Base-by-base conservation (phyloP, 2,888 invertebrate genomes). In the Tenthredo notha region DNA sequence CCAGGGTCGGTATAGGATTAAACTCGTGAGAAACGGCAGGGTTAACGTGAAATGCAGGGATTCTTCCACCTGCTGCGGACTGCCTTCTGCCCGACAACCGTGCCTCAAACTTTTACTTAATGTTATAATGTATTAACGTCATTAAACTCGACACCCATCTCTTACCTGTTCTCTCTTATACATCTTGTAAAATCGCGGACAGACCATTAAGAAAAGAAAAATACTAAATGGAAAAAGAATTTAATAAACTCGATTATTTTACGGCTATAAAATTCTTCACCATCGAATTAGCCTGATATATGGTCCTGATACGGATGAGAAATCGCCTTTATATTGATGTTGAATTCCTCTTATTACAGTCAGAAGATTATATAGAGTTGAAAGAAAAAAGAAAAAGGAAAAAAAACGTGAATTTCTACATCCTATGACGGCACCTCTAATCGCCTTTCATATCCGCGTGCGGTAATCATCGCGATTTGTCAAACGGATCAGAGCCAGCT, bases 21-120 rank as follows among this genome's bases (percentile, higher is more conserved):
- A 80, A 80, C 61, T 40, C 61, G 33, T 83, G 67, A 65, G 50
- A 80, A 82, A 80, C 82, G 78, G 61, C 70, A 80, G 15, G 87
- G 87, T 85, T 85, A 87, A 87, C 84, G 85, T 84, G 84, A 87
- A 87, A 88, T 88, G 89, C 86, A 88, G 88, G 88, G 89, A 88
- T 89, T 90, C 90, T 91, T 91, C 91, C 91, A 90, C 86, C 91
- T 87, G 92, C 92, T 93, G 92, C 92, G 92, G 90, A 91, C 92
- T 93, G 92, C 93, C 89, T 89, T 90, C 89, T 92, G 91, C 92
- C 93, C 92, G 91, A 93, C 90, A 92, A 91, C 92, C 92, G 93
- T 93, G 93, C 92, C 93, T 93, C 90, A 92, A 90, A 87, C 86
- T 87, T 89, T 89, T 89, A 88, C 88, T 88, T 89, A 88, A 87